These are phyloP conservation scores for Cottoperca gobio DNA, from an alignment of 2,797 vertebrate genomes.

Conservation along the genomic window DNA sequence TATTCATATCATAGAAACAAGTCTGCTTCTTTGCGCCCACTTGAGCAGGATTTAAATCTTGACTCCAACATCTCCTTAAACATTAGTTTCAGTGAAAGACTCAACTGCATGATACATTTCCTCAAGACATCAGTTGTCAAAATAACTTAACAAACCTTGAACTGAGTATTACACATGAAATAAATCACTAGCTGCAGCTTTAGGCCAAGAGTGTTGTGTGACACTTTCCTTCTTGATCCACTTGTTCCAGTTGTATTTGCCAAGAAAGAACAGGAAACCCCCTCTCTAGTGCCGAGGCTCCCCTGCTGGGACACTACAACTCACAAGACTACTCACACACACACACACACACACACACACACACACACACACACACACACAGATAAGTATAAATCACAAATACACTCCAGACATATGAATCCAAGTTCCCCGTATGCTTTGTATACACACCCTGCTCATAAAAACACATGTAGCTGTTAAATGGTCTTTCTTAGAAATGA, in stretches of 20 bases:
- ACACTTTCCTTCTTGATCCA: constrained; percentile 49
- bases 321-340: constrained; percentile 14
- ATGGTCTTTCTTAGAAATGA: constrained; percentile 22
- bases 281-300: constrained; percentile 17
- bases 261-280: constrained; percentile 55
- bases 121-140: constrained; percentile 22
- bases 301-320: constrained; percentile 40
- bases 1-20: constrained; percentile 5
- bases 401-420: constrained; percentile 34
- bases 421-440: constrained; percentile 6
- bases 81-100: neutral
- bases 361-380: neutral
- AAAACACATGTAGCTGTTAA: constrained; percentile 21
- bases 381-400: constrained; percentile 40
- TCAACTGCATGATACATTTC: constrained; percentile 1
- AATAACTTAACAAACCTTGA: constrained; percentile 22
- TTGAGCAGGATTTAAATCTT: constrained; percentile 18
- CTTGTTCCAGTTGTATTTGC: constrained; percentile 42
- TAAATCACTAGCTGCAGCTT: constrained; percentile 41
- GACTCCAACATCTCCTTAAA: neutral
- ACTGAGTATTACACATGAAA: neutral
- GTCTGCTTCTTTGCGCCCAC: constrained; percentile 15
- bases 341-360: neutral
- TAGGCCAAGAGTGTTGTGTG: constrained; percentile 11
- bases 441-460: constrained; percentile 32